Evolutionary conservation across 1,140 invertebrate genomes (phyloP).

Genomic region (Drosophila santomea): DNA sequence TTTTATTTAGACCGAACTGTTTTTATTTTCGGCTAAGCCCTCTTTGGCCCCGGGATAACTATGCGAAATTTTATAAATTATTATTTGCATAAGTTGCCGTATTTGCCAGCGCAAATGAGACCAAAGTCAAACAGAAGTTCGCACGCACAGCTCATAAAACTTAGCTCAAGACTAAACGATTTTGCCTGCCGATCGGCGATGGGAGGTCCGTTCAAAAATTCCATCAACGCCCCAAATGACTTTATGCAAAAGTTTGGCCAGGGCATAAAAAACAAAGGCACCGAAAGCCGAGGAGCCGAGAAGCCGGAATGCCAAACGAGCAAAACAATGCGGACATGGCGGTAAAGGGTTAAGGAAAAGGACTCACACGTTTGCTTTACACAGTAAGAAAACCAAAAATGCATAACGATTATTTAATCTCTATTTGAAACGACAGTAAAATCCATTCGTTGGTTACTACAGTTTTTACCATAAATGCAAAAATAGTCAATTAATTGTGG

Average conservation of each 20-base stretch:
- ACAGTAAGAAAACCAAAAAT: not conserved
- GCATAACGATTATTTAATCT: too few relatives aligned
- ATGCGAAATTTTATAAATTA: slow-evolving; percentile 80
- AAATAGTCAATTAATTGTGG: too few relatives aligned
- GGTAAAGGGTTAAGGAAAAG: slow-evolving; percentile 41
- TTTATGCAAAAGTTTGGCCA: slow-evolving; percentile 53
- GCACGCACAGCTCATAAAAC: slow-evolving; percentile 69
- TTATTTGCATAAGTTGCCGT: slow-evolving; percentile 65
- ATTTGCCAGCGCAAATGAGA: slow-evolving; percentile 48
- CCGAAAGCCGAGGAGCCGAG: not conserved
- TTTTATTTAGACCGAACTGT: slow-evolving; percentile 46
- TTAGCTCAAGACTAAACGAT: slow-evolving; percentile 46
- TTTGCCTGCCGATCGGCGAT: slow-evolving; percentile 8
- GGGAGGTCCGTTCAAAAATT: slow-evolving; percentile 56
- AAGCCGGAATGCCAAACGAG: slow-evolving; percentile 30
- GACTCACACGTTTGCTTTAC: slow-evolving; percentile 42
- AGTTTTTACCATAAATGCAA: too few relatives aligned
- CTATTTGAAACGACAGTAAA: too few relatives aligned
- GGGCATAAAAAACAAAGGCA: slow-evolving; percentile 36
- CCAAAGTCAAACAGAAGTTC: slow-evolving; percentile 41
- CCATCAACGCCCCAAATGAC: slow-evolving; percentile 68
- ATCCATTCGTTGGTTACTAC: too few relatives aligned
- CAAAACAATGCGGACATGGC: slow-evolving; percentile 47
- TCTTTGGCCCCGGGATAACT: slow-evolving; percentile 33
- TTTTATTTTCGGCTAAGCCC: slow-evolving; percentile 44